phyloP scores from a whole-genome alignment of 2,888 invertebrate genomes.

The Cloeon dipterum region DNA sequence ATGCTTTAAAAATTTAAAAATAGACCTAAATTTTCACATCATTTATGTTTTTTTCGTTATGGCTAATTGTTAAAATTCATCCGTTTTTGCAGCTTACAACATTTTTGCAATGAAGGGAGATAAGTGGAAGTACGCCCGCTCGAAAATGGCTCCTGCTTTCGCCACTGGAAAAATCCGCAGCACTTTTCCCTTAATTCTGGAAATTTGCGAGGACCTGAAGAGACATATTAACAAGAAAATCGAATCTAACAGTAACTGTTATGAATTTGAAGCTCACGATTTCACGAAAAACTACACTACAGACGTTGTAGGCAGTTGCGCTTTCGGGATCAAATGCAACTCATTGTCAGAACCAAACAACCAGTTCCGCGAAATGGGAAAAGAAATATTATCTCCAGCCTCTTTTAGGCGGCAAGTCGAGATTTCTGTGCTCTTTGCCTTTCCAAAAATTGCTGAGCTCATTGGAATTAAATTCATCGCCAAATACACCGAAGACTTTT shows the following conservation, averaged over 20 bases:
- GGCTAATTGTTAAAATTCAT: too few species aligned
- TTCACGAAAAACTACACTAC: slow-evolving; percentile 21
- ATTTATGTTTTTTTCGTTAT: too few species aligned
- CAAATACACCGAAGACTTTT: background rate
- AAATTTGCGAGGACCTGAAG: too few species aligned
- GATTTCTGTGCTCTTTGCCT: background rate
- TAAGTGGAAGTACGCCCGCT: slow-evolving; percentile 35
- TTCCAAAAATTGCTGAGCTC: background rate
- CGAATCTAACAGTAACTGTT: background rate
- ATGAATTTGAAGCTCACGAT: too few species aligned
- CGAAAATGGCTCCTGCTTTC: slow-evolving; percentile 39
- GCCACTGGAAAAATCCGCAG: slow-evolving; percentile 39
- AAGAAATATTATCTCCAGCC: background rate
- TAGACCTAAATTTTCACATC: too few species aligned
- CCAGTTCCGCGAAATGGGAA: slow-evolving; percentile 25
- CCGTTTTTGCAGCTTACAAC: slow-evolving; percentile 26
- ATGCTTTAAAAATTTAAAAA: too few species aligned
- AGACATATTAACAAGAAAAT: background rate
- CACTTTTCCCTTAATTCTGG: slow-evolving; percentile 34
- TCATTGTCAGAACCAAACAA: slow-evolving; percentile 25
- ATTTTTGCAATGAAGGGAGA: slow-evolving; percentile 30
- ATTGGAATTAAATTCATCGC: background rate
- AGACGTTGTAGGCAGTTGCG: slow-evolving; percentile 34
- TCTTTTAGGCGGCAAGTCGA: background rate
- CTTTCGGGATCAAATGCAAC: slow-evolving; percentile 34